Percentiles rank a stretch among this genome's conserved stretches.
Conservation (phyloP, 2,113 vertebrate species). For the Apistogramma diplotaenia region DNA sequence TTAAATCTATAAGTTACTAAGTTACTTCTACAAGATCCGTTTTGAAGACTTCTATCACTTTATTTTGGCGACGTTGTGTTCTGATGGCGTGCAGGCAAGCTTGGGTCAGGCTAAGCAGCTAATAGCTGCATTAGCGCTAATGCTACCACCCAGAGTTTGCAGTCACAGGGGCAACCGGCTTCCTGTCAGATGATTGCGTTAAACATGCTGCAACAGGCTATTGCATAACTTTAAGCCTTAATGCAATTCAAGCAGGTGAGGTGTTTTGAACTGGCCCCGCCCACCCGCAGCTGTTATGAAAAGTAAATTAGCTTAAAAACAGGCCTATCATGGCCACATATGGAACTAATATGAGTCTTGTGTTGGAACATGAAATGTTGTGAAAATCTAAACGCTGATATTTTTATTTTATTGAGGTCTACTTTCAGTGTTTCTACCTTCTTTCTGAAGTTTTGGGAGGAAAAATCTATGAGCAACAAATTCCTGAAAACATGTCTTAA, state of each 20-base stretch:
- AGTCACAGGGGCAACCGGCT: no score
- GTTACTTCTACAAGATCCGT: no score
- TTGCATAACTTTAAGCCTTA: neutral
- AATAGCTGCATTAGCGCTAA: no score
- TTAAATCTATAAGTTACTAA: neutral
- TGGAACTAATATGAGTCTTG: accelerated
- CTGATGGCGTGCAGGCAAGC: no score
- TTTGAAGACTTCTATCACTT: no score
- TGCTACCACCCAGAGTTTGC: no score
- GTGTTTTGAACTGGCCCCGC: neutral
- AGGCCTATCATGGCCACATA: neutral
- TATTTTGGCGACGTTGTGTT: no score
- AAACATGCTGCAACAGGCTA: neutral
- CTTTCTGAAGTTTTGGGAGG: neutral
- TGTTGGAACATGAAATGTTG: neutral
- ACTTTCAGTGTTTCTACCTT: neutral
- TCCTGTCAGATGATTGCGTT: neutral
- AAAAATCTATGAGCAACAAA: neutral
- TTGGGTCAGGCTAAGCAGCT: no score
- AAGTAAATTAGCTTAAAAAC: neutral
- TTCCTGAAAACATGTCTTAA: accelerated
- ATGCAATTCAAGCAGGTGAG: neutral
- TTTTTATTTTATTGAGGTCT: neutral
- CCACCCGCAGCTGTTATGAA: accelerated
- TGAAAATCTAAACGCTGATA: neutral